Evolutionary conservation across 2,888 invertebrate genomes (phyloP).

Genomic region (Coremacera marginata): DNA sequence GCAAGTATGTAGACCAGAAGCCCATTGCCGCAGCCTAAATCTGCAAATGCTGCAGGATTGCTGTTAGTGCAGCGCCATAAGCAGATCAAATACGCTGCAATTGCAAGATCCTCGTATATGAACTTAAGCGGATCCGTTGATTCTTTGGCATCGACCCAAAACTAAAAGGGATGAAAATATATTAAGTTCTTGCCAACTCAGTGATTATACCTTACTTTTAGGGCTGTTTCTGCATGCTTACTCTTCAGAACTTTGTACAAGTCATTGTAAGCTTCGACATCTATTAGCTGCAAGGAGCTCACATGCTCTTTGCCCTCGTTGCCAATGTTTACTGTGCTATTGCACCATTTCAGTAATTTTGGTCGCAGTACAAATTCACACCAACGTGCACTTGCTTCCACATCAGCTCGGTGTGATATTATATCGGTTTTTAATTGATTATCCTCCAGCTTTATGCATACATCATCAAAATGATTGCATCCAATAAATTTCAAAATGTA

Average conservation of each 20-base stretch:
- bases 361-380: conserved; percentile 70
- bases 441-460: conserved; percentile 48
- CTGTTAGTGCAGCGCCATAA: conserved; percentile 79
- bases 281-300: conserved; percentile 76
- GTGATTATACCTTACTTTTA: conserved; percentile 72
- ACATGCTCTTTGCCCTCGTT: conserved; percentile 8
- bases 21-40: conserved; percentile 98
- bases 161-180: conserved; percentile 69
- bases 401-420: conserved; percentile 35
- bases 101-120: conserved; percentile 96
- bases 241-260: conserved; percentile 81
- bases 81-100: conserved; percentile 86
- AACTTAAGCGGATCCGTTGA: conserved; percentile 94
- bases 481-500: conserved; percentile 56
- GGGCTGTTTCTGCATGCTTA: conserved; percentile 82
- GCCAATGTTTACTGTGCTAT: conserved; percentile 15
- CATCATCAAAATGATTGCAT: conserved; percentile 52
- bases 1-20: conserved; percentile 87
- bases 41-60: conserved; percentile 80
- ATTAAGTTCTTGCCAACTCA: conserved; percentile 20
- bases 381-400: conserved; percentile 54
- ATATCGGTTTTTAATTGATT: conserved; percentile 44
- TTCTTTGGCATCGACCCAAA: conserved; percentile 92
- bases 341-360: conserved; percentile 67
- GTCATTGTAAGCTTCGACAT: conserved; percentile 77